phyloP scores from a whole-genome alignment of 2,113 vertebrate species.

The Callithrix jacchus region DNA sequence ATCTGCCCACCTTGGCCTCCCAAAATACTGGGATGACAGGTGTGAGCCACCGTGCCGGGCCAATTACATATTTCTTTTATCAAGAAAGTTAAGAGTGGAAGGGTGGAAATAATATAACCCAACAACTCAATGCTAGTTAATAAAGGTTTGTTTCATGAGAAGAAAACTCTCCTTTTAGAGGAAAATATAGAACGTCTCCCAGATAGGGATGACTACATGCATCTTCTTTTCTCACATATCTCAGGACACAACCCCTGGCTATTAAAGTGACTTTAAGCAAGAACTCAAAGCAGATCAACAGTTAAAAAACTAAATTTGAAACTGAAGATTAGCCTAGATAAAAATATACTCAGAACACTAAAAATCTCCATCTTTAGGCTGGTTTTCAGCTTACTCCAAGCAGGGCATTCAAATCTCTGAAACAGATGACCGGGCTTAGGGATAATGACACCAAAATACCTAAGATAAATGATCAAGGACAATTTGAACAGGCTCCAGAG shows the following conservation, averaged over 20 bases:
- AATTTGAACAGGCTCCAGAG: conserved; percentile 19
- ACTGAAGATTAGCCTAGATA: background rate
- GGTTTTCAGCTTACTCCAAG: conserved; percentile 25
- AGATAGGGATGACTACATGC: background rate
- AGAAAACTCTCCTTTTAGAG: background rate
- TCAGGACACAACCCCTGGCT: background rate
- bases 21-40: too few relatives aligned
- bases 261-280: conserved; percentile 19
- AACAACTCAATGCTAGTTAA: background rate
- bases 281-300: background rate
- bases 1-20: too few relatives aligned
- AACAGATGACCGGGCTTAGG: background rate
- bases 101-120: background rate
- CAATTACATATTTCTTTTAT: background rate
- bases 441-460: background rate
- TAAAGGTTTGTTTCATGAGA: background rate
- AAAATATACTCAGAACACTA: background rate
- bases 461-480: background rate
- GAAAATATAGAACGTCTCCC: background rate
- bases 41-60: too few relatives aligned
- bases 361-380: background rate
- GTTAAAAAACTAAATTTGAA: conserved; percentile 9
- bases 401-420: background rate
- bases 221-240: background rate
- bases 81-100: conserved; percentile 28